phyloP scores from a whole-genome alignment of 1,140 invertebrate species.

The Caenorhabditis remanei region DNA sequence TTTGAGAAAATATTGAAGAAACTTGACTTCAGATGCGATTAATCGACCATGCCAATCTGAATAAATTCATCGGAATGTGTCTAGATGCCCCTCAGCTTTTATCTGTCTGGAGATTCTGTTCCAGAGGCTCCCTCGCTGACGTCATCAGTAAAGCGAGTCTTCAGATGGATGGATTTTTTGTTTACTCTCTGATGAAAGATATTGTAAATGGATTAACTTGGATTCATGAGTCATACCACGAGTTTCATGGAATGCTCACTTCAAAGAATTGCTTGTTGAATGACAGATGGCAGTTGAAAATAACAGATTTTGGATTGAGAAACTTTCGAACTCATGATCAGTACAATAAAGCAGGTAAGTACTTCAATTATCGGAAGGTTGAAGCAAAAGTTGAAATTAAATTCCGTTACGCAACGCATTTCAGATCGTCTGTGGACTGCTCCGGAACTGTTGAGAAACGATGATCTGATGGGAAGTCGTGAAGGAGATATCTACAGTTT shows the following conservation, averaged over 20 bases:
- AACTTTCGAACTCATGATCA: slow-evolving; percentile 78
- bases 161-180: slow-evolving; percentile 93
- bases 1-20: not conserved
- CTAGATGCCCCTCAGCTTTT: slow-evolving; percentile 67
- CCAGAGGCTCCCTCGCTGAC: slow-evolving; percentile 43
- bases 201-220: slow-evolving; percentile 82
- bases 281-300: slow-evolving; percentile 67
- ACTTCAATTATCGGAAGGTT: not conserved
- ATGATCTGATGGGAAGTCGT: slow-evolving; percentile 68
- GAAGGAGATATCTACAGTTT: slow-evolving; percentile 74
- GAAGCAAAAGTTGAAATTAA: not conserved
- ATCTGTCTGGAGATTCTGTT: slow-evolving; percentile 57
- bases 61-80: slow-evolving; percentile 68
- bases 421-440: slow-evolving; percentile 90
- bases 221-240: slow-evolving; percentile 63
- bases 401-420: slow-evolving; percentile 5
- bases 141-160: slow-evolving; percentile 77
- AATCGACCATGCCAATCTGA: slow-evolving; percentile 72
- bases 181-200: slow-evolving; percentile 90
- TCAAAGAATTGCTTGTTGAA: slow-evolving; percentile 65
- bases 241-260: slow-evolving; percentile 64
- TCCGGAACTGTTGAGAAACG: slow-evolving; percentile 88
- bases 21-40: not conserved
- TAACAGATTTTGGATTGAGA: slow-evolving; percentile 64
- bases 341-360: not conserved